These are phyloP conservation scores for Pocillopora verrucosa DNA, from an alignment of 64 coral and sea anemone species.

Conservation along the genomic window DNA sequence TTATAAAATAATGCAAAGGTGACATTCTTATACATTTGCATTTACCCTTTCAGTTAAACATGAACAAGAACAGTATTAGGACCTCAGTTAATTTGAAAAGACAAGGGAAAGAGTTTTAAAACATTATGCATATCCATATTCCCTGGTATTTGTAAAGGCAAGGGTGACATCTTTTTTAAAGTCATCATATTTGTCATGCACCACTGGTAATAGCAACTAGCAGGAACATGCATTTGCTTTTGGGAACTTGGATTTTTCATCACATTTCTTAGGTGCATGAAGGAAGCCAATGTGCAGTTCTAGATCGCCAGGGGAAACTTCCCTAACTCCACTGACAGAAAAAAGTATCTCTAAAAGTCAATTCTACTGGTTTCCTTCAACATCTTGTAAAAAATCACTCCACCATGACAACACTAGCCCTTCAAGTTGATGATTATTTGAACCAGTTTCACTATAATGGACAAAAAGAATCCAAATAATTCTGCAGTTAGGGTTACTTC, in stretches of 20 bases:
- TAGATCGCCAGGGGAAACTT: slow-evolving; percentile 52
- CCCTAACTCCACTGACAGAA: slow-evolving; percentile 57
- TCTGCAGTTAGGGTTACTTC: slow-evolving; percentile 36
- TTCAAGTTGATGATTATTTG: slow-evolving; percentile 57
- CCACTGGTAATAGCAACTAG: slow-evolving; percentile 54
- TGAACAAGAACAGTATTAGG: not conserved
- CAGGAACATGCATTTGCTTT: slow-evolving; percentile 63
- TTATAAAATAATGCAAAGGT: not conserved
- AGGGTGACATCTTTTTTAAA: slow-evolving; percentile 63
- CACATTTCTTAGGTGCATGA: slow-evolving; percentile 53
- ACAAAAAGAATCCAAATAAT: slow-evolving; percentile 21
- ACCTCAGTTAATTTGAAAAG: not conserved
- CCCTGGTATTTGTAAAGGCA: slow-evolving; percentile 59
- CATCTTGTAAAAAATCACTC: slow-evolving; percentile 74
- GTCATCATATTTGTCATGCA: slow-evolving; percentile 36
- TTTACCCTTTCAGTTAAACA: too few relatives aligned
- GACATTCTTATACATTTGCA: too few relatives aligned
- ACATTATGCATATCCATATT: slow-evolving; percentile 66
- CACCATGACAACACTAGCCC: slow-evolving; percentile 50
- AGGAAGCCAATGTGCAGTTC: slow-evolving; percentile 47
- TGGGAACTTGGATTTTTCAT: slow-evolving; percentile 64
- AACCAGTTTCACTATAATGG: slow-evolving; percentile 55
- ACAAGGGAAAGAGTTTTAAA: not conserved
- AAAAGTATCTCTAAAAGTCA: slow-evolving; percentile 65
- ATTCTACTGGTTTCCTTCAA: slow-evolving; percentile 50